phyloP scores from a whole-genome alignment of 2,888 invertebrate genomes.

The Parnassius apollo region DNA sequence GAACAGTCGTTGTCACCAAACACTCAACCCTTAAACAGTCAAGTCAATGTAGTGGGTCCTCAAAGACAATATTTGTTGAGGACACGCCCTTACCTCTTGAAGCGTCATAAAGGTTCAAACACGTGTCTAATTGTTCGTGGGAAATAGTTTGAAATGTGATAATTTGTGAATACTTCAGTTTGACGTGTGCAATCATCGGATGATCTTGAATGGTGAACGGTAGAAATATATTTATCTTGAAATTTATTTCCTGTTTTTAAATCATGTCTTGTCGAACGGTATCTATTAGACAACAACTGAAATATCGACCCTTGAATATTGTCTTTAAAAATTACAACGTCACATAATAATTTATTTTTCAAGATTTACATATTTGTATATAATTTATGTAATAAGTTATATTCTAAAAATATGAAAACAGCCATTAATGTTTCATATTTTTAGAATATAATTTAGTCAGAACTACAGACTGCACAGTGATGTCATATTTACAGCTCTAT shows the following conservation, averaged over 20 bases:
- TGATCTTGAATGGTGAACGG: slow-evolving; percentile 22
- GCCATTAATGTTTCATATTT: no score
- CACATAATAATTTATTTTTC: no score
- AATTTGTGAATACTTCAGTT: slow-evolving; percentile 56
- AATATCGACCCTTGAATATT: no score
- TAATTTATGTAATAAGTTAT: no score
- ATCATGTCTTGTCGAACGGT: no score
- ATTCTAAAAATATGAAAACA: no score
- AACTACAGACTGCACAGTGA: no score
- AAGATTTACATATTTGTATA: no score
- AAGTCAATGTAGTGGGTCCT: slow-evolving; percentile 64
- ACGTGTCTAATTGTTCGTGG: slow-evolving; percentile 67
- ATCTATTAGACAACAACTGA: no score
- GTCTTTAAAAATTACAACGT: no score
- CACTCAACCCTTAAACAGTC: slow-evolving; percentile 64
- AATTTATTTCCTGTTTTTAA: neutral
- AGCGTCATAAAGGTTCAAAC: slow-evolving; percentile 48
- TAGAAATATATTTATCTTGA: neutral
- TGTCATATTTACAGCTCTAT: no score
- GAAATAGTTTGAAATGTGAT: slow-evolving; percentile 63
- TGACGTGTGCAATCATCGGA: slow-evolving; percentile 27
- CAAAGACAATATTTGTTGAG: slow-evolving; percentile 78
- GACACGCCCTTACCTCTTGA: slow-evolving; percentile 60
- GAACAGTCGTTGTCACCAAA: slow-evolving; percentile 47
- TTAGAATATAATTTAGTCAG: no score